Evolutionary conservation across 1,140 invertebrate species (phyloP).

Genomic region (Choristoneura fumiferana): DNA sequence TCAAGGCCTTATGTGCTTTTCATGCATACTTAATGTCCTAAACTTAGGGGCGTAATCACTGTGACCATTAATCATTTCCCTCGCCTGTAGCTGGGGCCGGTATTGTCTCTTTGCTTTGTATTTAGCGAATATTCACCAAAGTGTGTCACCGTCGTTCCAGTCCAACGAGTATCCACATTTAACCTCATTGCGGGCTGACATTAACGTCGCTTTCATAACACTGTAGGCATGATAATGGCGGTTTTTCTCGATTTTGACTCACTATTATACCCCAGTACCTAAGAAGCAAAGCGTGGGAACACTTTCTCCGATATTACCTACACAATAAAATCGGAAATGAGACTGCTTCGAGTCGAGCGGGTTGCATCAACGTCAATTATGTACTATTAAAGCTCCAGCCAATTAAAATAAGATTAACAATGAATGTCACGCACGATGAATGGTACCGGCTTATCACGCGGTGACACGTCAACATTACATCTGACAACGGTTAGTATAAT

Average conservation of each 20-base stretch:
- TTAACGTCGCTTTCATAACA: constrained; percentile 24
- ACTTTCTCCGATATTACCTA: constrained; percentile 31
- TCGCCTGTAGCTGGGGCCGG: neutral
- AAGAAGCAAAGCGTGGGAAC: constrained; percentile 38
- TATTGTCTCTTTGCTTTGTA: no score
- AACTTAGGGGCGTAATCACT: neutral
- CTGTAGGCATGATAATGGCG: constrained; percentile 21
- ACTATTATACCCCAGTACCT: neutral
- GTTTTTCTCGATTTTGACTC: constrained; percentile 22
- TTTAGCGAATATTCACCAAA: constrained; percentile 4
- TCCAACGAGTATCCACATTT: constrained; percentile 17
- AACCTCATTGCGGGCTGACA: constrained; percentile 24
- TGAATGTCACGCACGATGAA: neutral
- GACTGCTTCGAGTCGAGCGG: neutral
- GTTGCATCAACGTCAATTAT: constrained; percentile 11
- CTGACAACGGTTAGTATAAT: no score
- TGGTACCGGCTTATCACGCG: neutral
- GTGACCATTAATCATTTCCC: constrained; percentile 12
- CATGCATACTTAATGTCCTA: constrained; percentile 11
- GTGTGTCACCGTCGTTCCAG: constrained; percentile 9
- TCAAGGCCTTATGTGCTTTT: neutral
- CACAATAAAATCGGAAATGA: constrained; percentile 15
- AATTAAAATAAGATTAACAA: constrained; percentile 11
- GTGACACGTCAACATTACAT: neutral
- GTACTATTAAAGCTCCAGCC: neutral